phyloP scores from a whole-genome alignment of 2,888 invertebrate species.

The Drosophila limbata region DNA sequence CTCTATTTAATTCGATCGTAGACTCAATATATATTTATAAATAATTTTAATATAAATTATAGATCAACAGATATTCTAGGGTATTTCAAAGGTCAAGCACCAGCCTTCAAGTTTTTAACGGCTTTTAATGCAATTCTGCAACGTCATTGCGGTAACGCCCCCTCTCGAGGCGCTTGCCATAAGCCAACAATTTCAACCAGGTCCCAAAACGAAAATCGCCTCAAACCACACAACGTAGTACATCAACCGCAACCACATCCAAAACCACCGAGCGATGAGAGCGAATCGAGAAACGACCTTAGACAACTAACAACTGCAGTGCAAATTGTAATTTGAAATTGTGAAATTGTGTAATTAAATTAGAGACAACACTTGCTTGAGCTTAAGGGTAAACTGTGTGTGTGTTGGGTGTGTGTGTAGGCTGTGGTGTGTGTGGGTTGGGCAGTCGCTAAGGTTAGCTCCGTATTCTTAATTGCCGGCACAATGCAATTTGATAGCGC shows the following conservation, averaged over 20 bases:
- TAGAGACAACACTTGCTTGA: slow-evolving; percentile 38
- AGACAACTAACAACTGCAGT: slow-evolving; percentile 50
- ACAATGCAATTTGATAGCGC: slow-evolving; percentile 44
- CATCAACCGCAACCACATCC: slow-evolving; percentile 33
- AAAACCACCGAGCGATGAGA: slow-evolving; percentile 21
- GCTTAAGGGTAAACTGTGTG: background rate
- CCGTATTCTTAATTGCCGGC: slow-evolving; percentile 14
- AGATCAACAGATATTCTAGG: slow-evolving; percentile 1
- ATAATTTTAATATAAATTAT: background rate
- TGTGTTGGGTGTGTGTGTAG: background rate
- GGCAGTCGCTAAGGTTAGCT: slow-evolving; percentile 30
- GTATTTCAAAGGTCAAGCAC: slow-evolving; percentile 28
- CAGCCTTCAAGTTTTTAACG: slow-evolving; percentile 12
- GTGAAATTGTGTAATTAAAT: slow-evolving; percentile 63
- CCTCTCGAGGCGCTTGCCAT: slow-evolving; percentile 2
- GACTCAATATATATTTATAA: background rate
- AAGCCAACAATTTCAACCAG: slow-evolving; percentile 1
- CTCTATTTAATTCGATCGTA: too few relatives aligned
- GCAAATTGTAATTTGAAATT: slow-evolving; percentile 59
- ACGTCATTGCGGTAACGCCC: slow-evolving; percentile 72
- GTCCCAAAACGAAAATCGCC: slow-evolving; percentile 3
- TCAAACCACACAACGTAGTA: slow-evolving; percentile 12
- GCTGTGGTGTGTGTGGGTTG: slow-evolving; percentile 7
- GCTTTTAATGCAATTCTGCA: slow-evolving; percentile 57
- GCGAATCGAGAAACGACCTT: slow-evolving; percentile 52